Evolutionary conservation across 2,113 vertebrate species (phyloP).

Genomic region (sheep (Ovis aries)): ARS-UI_Ramb_v3.0 NC_056074.1:44715501-44716000

Average conservation of each 20-base stretch:
- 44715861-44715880: background rate
- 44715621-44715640: background rate
- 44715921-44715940: background rate
- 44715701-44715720: background rate
- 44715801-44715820: background rate
- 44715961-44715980: background rate
- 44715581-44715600: background rate
- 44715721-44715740: too few species aligned
- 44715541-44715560: rapidly evolving
- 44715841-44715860: background rate
- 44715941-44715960: background rate
- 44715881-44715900: background rate
- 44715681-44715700: background rate
- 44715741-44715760: rapidly evolving
- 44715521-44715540: background rate
- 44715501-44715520: rapidly evolving
- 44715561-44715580: background rate
- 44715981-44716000: background rate
- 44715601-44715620: background rate
- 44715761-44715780: background rate
- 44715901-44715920: too few species aligned
- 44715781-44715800: background rate
- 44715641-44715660: rapidly evolving
- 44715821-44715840: rapidly evolving
- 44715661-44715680: background rate